A percentile compares a stretch with the other conserved stretches of the same genome.
phyloP scores from a whole-genome alignment of 2,888 invertebrate genomes.

The Drosophila phalerata region DNA sequence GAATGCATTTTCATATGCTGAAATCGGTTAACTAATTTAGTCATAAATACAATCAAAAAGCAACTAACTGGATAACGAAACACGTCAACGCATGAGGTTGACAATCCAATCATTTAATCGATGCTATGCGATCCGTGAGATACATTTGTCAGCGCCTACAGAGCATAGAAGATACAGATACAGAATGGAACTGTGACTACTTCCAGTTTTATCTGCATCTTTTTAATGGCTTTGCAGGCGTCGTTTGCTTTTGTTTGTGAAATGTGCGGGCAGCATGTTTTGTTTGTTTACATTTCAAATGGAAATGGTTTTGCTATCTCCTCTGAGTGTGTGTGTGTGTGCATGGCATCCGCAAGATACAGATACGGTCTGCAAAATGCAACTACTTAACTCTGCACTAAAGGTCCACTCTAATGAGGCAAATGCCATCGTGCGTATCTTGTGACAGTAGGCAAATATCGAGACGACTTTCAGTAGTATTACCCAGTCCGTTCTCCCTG shows the following conservation, averaged over 20 bases:
- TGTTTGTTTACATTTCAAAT: slow-evolving; percentile 75
- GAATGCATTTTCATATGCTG: slow-evolving; percentile 44
- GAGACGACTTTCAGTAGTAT: slow-evolving; percentile 37
- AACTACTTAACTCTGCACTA: slow-evolving; percentile 26
- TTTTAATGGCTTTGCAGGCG: slow-evolving; percentile 48
- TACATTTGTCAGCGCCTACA: slow-evolving; percentile 18
- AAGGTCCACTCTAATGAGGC: slow-evolving; percentile 54
- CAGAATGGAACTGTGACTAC: slow-evolving; percentile 7
- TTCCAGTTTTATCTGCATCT: slow-evolving; percentile 46
- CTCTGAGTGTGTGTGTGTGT: slow-evolving; percentile 5
- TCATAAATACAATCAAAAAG: slow-evolving; percentile 40
- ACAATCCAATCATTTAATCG: slow-evolving; percentile 5
- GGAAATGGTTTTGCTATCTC: slow-evolving; percentile 59
- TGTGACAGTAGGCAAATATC: slow-evolving; percentile 59
- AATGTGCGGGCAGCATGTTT: slow-evolving; percentile 69
- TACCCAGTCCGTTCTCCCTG: slow-evolving; percentile 11
- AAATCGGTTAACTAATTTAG: slow-evolving; percentile 62
- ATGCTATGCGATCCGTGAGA: slow-evolving; percentile 24
- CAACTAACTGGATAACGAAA: slow-evolving; percentile 22
- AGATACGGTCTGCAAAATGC: slow-evolving; percentile 52
- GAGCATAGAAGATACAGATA: slow-evolving; percentile 6
- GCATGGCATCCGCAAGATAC: slow-evolving; percentile 31
- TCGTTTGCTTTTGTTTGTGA: slow-evolving; percentile 52
- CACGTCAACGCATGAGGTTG: slow-evolving; percentile 16
- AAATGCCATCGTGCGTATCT: slow-evolving; percentile 51